phyloP scores from a whole-genome alignment of 1,140 invertebrate genomes.

The Aphis gossypii region DNA sequence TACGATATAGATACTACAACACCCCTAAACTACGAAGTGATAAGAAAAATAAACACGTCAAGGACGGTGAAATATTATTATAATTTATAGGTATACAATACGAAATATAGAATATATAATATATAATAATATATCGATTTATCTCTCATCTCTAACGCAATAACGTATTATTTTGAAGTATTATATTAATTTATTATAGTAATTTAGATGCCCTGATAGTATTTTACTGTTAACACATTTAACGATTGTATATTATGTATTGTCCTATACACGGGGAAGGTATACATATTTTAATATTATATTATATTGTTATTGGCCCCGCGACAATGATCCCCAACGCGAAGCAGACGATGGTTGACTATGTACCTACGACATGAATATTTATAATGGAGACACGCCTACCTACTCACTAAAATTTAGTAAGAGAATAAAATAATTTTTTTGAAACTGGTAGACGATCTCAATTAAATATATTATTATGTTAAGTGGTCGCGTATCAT shows the following conservation, averaged over 20 bases:
- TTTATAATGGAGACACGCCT: background rate
- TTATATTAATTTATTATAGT: slow-evolving; percentile 24
- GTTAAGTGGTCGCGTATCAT: background rate
- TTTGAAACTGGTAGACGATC: background rate
- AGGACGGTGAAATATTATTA: background rate
- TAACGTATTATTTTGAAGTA: background rate
- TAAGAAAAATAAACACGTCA: slow-evolving; percentile 42
- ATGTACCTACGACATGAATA: background rate
- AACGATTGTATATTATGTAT: slow-evolving; percentile 48
- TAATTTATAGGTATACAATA: background rate
- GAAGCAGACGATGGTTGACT: background rate
- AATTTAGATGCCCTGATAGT: slow-evolving; percentile 43
- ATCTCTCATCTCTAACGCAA: background rate
- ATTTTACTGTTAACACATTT: background rate
- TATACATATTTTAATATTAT: background rate
- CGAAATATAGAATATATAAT: slow-evolving; percentile 37
- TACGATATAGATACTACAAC: background rate
- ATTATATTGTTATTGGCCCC: background rate
- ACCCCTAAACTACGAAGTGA: slow-evolving; percentile 29
- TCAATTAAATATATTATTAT: background rate
- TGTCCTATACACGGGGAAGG: background rate
- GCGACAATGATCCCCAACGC: background rate
- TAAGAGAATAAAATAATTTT: background rate
- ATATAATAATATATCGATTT: slow-evolving; percentile 9
- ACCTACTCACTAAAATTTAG: background rate